These are phyloP conservation scores for Hassar affinis DNA, from an alignment of 2,113 vertebrate genomes.

Conservation along the genomic window DNA sequence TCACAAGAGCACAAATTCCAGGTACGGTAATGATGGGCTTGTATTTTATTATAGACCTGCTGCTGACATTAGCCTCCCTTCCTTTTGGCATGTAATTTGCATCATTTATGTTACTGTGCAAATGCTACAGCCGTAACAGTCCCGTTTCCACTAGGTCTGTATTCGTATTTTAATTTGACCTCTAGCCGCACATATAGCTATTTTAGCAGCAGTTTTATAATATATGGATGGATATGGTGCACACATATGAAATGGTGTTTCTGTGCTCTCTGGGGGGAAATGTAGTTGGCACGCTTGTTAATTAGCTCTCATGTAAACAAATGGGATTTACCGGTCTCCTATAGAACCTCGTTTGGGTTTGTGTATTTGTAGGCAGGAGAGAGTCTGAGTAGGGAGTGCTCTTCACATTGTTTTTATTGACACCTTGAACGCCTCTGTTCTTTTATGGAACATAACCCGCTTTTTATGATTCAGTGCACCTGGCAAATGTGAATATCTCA, in stretches of 20 bases:
- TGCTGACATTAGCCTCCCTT: constrained; percentile 33
- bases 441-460: constrained; percentile 32
- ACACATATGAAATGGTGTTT: background rate
- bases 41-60: constrained; percentile 17
- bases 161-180: background rate
- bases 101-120: constrained; percentile 28
- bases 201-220: background rate
- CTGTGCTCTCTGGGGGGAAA: constrained; percentile 29
- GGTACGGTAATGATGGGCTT: constrained; percentile 20
- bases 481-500: background rate
- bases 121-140: background rate
- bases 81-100: constrained; percentile 22
- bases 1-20: background rate
- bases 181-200: no score
- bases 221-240: no score
- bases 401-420: constrained; percentile 31
- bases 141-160: background rate
- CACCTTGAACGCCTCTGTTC: constrained; percentile 22
- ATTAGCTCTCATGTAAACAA: constrained; percentile 55
- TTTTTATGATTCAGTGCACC: constrained; percentile 29
- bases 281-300: constrained; percentile 46
- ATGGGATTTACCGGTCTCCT: constrained; percentile 45
- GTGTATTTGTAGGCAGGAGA: constrained; percentile 34
- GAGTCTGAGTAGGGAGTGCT: background rate
- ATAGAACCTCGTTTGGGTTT: constrained; percentile 37